Evolutionary conservation across 2,113 vertebrate species (phyloP).

Genomic region (Rhinogobius similis): DNA sequence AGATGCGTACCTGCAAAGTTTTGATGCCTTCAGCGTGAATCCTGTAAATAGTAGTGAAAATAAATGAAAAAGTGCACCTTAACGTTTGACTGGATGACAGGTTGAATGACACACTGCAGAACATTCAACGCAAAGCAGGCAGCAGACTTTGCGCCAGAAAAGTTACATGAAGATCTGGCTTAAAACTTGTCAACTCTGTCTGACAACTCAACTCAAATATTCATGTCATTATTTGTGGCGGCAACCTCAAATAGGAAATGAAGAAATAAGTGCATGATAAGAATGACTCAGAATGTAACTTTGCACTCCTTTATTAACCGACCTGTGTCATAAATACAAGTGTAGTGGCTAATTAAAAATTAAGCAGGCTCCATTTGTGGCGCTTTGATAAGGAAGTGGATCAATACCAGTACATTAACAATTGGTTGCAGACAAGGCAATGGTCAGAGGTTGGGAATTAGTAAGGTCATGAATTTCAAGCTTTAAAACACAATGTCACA

Average conservation of each 20-base stretch:
- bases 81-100: no score
- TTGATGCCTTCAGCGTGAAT: no score
- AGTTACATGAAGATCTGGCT: background rate
- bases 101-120: no score
- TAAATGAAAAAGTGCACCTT: no score
- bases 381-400: constrained; percentile 18
- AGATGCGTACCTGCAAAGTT: no score
- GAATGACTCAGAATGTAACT: background rate
- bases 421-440: constrained; percentile 11
- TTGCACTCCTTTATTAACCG: constrained; percentile 11
- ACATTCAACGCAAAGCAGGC: background rate
- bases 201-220: background rate
- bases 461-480: constrained; percentile 1
- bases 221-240: background rate
- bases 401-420: constrained; percentile 27
- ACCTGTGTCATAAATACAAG: constrained; percentile 1
- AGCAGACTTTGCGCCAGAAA: background rate
- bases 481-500: background rate
- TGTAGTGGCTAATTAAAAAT: constrained; percentile 13
- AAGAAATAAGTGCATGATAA: background rate
- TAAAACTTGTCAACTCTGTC: background rate
- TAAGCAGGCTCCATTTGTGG: background rate
- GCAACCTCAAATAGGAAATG: background rate
- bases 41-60: no score
- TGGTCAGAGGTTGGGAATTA: constrained; percentile 2